Conservation (phyloP, 2,888 invertebrate genomes). For the Allophyes oxyacanthae region DNA sequence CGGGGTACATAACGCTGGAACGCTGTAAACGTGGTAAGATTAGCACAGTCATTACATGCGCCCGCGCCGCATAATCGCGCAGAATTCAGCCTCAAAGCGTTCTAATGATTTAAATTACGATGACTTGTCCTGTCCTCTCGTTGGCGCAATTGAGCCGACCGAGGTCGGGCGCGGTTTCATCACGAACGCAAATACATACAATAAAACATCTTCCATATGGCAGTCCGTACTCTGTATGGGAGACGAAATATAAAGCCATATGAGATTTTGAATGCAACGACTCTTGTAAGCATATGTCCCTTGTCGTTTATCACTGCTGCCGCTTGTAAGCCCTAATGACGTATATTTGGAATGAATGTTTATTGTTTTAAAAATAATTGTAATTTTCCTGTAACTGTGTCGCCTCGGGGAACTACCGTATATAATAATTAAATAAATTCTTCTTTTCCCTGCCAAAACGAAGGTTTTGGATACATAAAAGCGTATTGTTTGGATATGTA, state of each 20-base stretch:
- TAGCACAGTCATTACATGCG: constrained; percentile 43
- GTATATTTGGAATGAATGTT: constrained; percentile 11
- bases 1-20: neutral
- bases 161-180: constrained; percentile 83
- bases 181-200: constrained; percentile 76
- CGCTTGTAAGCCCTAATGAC: constrained; percentile 1
- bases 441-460: constrained; percentile 19
- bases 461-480: no score
- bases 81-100: constrained; percentile 53
- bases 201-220: constrained; percentile 72
- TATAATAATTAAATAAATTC: constrained; percentile 25
- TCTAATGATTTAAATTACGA: constrained; percentile 83
- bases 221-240: constrained; percentile 45
- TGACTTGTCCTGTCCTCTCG: constrained; percentile 77
- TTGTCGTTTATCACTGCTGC: constrained; percentile 8
- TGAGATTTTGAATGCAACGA: constrained; percentile 32
- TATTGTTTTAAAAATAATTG: constrained; percentile 13
- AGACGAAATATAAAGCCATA: constrained; percentile 31
- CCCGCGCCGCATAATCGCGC: constrained; percentile 25
- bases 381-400: constrained; percentile 1
- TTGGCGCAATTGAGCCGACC: constrained; percentile 79
- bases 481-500: no score
- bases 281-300: constrained; percentile 26
- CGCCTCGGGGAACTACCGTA: constrained; percentile 17
- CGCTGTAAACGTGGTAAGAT: constrained; percentile 22